phyloP scores from a whole-genome alignment of 2,113 vertebrate species.

The Fregata magnificens region DNA sequence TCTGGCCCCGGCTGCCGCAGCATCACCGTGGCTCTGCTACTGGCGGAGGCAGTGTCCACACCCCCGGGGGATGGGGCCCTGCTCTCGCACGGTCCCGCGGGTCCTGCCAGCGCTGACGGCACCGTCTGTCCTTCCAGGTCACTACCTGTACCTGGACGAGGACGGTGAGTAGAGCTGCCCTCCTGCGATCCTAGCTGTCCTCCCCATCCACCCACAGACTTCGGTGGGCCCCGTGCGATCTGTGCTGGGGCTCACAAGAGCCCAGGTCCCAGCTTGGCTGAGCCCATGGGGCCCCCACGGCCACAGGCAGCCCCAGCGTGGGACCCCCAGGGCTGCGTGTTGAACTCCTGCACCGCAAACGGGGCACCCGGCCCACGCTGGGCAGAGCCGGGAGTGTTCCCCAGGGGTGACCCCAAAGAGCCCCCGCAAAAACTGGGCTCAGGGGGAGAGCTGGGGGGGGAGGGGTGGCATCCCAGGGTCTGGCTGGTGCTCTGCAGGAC shows the following conservation, averaged over 20 bases:
- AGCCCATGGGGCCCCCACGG: not conserved
- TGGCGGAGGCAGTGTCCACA: fast-evolving
- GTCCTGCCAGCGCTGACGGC: fast-evolving
- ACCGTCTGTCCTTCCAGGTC: not conserved
- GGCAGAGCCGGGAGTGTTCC: not conserved
- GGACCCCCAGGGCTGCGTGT: fast-evolving
- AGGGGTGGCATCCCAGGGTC: fast-evolving
- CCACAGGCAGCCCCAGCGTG: not conserved
- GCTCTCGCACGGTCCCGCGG: fast-evolving
- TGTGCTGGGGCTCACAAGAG: not conserved
- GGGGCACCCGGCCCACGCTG: fast-evolving
- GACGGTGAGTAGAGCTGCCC: not conserved
- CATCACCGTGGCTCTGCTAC: not conserved
- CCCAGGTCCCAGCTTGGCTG: not conserved
- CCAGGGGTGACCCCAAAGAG: not conserved
- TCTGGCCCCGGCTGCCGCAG: not conserved
- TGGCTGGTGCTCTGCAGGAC: not conserved
- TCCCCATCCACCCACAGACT: not conserved
- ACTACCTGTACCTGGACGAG: not conserved
- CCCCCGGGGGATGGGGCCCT: fast-evolving
- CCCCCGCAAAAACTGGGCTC: fast-evolving
- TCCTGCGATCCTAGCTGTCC: not conserved
- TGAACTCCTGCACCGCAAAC: fast-evolving
- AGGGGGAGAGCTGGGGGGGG: not conserved
- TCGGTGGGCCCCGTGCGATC: fast-evolving